Evolutionary conservation across 2,113 vertebrate species (phyloP), one percentile per base, ranked within the genome.

Genomic region (Rhinoderma darwinii): DNA sequence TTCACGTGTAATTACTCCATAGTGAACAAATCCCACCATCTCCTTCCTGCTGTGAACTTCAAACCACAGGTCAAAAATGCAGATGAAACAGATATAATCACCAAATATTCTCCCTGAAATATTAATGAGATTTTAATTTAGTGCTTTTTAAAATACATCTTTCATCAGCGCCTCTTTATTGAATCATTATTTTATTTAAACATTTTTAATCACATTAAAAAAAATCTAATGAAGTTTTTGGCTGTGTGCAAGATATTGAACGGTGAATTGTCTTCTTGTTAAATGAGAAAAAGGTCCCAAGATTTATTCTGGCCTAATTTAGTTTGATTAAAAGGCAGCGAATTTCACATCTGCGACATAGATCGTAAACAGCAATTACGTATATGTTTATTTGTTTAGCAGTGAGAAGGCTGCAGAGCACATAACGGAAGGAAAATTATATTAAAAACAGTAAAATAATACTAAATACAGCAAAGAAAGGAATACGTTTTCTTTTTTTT

Each of bases 1-100:
- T 95, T 96, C 95, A 95, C 94, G 94, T 95, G 94, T 94, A 95
- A 96, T 96, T 95, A 95, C 95, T 95, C 94, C 94, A 94, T 94
- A 92, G 94, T 94, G 94, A 94, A 92, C 93, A 95, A 94, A 95
- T 94, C 95, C 94, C 90, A 92, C 94, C 92, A 90, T 93, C 91
- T 92, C 91, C 93, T 95, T 94, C 94, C 93, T 94, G 94, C 95
- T 95, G 94, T 93, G 95, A 95, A 95, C 94, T 94, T 93, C 90
- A 92, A 94, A 94, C 92, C 93, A 95, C 90, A 95, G 95, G 95
- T 95, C 94, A 96, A 93, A 95, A 95, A 94, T 86, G 93, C 92
- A 94, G 93, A 95, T 95, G 93, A 95, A 94, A 95, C 90, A 94
- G 95, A 95, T 94, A 95, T 94, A 94, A 94, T 94, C 92, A 92